phyloP scores from a whole-genome alignment of 2,888 invertebrate genomes.

The Arrhopalites spinosus region DNA sequence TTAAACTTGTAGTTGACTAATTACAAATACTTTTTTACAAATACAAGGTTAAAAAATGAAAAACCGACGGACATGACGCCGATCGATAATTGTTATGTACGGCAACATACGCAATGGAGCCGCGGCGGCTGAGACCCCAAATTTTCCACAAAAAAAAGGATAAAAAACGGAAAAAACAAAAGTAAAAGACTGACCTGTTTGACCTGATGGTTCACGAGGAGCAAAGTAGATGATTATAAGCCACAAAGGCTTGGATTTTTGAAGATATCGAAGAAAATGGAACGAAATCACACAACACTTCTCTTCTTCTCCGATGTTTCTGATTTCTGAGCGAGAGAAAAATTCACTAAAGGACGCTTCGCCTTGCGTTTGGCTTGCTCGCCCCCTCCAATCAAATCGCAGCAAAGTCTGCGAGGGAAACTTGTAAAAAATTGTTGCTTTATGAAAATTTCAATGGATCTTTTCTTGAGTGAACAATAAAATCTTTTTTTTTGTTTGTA shows the following conservation, averaged over 20 bases:
- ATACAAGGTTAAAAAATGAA: slow-evolving; percentile 5
- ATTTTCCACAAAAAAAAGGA: background rate
- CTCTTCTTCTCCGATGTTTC: background rate
- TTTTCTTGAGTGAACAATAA: background rate
- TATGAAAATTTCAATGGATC: background rate
- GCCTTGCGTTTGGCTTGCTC: background rate
- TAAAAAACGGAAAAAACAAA: background rate
- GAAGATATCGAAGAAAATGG: slow-evolving; percentile 30
- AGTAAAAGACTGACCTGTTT: slow-evolving; percentile 8
- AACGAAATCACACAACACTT: slow-evolving; percentile 10
- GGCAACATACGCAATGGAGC: background rate
- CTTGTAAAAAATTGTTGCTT: background rate
- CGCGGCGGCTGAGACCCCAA: background rate
- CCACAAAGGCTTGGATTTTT: slow-evolving; percentile 26
- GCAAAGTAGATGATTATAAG: slow-evolving; percentile 8
- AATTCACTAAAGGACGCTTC: background rate
- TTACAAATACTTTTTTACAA: too few species aligned
- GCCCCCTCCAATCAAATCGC: background rate
- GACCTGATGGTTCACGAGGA: slow-evolving; percentile 34
- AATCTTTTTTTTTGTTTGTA: background rate
- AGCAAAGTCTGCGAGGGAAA: background rate
- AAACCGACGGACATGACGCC: slow-evolving; percentile 21
- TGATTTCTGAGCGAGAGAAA: background rate
- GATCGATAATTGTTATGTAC: slow-evolving; percentile 28
- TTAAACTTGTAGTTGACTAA: too few species aligned